Percentiles rank a stretch among this genome's conserved stretches.
Evolutionary conservation across 2,888 invertebrate genomes (phyloP).

Genomic region (Cephus spinipes): DNA sequence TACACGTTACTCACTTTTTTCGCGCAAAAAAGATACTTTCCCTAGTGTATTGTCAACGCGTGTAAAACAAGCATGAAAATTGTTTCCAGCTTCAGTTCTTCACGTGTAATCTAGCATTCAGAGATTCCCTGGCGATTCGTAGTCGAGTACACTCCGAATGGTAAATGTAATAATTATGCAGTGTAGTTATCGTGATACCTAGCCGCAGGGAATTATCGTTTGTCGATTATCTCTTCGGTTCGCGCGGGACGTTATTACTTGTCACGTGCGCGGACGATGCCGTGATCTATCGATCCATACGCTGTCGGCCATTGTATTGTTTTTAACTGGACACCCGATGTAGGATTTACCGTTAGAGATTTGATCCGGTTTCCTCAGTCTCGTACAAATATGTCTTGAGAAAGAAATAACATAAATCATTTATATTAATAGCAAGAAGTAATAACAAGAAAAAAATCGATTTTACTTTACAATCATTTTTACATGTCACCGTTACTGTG

Average conservation of each 20-base stretch:
- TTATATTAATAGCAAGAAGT: neutral
- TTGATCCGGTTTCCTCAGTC: neutral
- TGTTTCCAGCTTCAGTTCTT: neutral
- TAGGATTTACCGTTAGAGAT: neutral
- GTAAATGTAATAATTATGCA: neutral
- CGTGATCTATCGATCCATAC: neutral
- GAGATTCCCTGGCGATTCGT: neutral
- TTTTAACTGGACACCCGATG: neutral
- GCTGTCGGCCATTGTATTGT: neutral
- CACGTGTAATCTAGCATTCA: neutral
- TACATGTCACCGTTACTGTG: neutral
- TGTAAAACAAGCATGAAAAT: neutral
- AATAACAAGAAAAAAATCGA: neutral
- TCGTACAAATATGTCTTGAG: neutral
- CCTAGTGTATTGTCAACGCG: neutral
- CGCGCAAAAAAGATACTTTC: neutral
- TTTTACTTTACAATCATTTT: neutral
- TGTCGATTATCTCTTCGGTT: conserved; percentile 4
- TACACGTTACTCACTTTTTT: neutral
- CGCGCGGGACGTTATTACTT: conserved; percentile 3
- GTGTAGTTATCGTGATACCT: neutral
- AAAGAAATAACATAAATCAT: neutral
- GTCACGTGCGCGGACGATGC: neutral
- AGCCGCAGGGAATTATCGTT: neutral
- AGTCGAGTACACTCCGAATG: neutral